Conservation (phyloP, 2,888 invertebrate species). For the Nemapogon koenigi region DNA sequence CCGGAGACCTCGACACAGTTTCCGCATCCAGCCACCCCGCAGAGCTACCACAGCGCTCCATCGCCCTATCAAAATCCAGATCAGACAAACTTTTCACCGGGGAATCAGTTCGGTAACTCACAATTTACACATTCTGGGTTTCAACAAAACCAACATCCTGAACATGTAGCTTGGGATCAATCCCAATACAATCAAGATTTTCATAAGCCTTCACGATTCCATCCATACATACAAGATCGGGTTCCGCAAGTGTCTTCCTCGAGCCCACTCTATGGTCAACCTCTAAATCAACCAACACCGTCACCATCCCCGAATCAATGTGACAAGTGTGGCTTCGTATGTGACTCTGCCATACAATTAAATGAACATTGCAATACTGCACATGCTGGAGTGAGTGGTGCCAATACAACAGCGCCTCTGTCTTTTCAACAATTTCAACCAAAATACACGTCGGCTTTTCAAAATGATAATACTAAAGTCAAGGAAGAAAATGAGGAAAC, state of each 20-base stretch:
- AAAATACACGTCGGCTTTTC: conserved; percentile 49
- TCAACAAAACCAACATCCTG: conserved; percentile 53
- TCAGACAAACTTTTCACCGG: conserved; percentile 65
- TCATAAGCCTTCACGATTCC: conserved; percentile 50
- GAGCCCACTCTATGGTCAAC: conserved; percentile 64
- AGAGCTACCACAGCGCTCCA: conserved; percentile 71
- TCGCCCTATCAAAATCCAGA: conserved; percentile 70
- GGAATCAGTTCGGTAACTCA: conserved; percentile 53
- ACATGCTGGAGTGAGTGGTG: conserved; percentile 60
- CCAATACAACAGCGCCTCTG: conserved; percentile 38
- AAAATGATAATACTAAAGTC: conserved; percentile 51
- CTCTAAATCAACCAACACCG: conserved; percentile 71
- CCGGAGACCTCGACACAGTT: conserved; percentile 64
- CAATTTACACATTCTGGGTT: conserved; percentile 56
- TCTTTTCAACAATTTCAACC: conserved; percentile 61
- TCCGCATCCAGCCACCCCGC: conserved; percentile 70
- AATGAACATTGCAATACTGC: conserved; percentile 77
- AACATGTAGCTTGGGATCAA: conserved; percentile 56
- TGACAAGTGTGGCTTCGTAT: conserved; percentile 84
- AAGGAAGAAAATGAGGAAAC: conserved; percentile 75
- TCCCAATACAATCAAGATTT: conserved; percentile 46
- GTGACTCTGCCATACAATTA: conserved; percentile 75
- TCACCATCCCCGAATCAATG: conserved; percentile 79
- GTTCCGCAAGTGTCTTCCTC: conserved; percentile 58
- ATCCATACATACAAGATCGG: conserved; percentile 62